Conservation (phyloP, 2,797 vertebrate genomes). For the Sebastolobus altivelis region DNA sequence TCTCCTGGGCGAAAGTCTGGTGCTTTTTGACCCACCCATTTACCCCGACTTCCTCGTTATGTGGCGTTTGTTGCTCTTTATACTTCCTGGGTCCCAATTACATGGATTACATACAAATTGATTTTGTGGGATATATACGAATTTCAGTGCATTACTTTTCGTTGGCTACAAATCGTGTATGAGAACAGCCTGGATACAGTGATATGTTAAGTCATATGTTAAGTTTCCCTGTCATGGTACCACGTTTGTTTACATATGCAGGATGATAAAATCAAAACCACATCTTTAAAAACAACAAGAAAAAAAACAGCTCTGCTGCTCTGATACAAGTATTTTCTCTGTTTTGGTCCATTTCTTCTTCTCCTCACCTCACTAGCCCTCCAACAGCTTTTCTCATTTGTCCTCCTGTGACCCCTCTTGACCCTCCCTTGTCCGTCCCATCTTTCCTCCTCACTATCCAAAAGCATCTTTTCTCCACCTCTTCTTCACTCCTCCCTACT, state of each 20-base stretch:
- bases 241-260: neutral
- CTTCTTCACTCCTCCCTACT: conserved; percentile 22
- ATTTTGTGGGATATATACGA: too few species aligned
- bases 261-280: neutral
- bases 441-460: conserved; percentile 11
- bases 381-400: conserved; percentile 44
- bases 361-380: neutral
- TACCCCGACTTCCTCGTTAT: too few species aligned
- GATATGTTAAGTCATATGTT: neutral
- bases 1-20: too few species aligned
- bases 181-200: too few species aligned
- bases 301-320: neutral
- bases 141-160: too few species aligned
- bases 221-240: neutral
- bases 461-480: conserved; percentile 20
- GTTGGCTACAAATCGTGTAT: too few species aligned
- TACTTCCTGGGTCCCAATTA: too few species aligned
- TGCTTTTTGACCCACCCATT: too few species aligned
- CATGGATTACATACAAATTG: too few species aligned
- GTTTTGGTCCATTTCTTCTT: neutral
- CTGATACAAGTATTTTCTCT: neutral
- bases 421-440: conserved; percentile 12
- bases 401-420: conserved; percentile 11
- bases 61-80: too few species aligned
- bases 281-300: neutral